These are phyloP conservation scores for Apodemia hepburni DNA, from an alignment of 2,888 invertebrate species.

Conservation along the genomic window DNA sequence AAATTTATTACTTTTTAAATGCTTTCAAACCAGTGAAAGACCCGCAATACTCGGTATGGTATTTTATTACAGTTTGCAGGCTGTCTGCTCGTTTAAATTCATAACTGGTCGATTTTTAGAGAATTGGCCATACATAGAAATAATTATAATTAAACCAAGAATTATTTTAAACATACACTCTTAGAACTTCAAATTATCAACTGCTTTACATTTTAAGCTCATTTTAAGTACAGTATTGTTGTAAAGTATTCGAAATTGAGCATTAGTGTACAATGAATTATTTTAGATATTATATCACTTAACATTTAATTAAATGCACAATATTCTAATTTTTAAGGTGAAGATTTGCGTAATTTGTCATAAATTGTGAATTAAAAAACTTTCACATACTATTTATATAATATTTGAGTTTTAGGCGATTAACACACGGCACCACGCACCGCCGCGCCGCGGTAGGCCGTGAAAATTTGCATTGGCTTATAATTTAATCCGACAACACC, in stretches of 20 bases:
- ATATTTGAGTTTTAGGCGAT: no score
- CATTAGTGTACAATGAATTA: constrained; percentile 1
- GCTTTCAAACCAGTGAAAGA: neutral
- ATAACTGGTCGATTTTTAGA: no score
- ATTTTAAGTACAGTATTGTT: constrained; percentile 6
- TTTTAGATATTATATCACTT: constrained; percentile 6
- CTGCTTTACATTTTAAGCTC: neutral
- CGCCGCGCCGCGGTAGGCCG: no score
- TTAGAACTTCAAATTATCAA: neutral
- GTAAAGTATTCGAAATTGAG: neutral
- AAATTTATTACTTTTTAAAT: neutral
- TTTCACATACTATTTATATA: no score
- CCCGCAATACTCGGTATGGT: neutral
- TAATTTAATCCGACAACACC: no score
- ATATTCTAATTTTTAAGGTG: neutral
- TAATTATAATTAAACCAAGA: neutral
- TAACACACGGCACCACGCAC: no score
- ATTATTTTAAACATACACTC: neutral
- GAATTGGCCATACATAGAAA: neutral
- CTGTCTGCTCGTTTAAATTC: no score
- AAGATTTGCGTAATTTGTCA: neutral
- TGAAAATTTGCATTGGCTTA: no score
- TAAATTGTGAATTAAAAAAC: constrained; percentile 9
- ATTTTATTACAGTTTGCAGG: neutral
- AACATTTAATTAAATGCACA: constrained; percentile 4